A percentile compares a stretch with the other conserved stretches of the same genome.
phyloP scores from a whole-genome alignment of 2,113 vertebrate species.

The Phrynocephalus versicolor region DNA sequence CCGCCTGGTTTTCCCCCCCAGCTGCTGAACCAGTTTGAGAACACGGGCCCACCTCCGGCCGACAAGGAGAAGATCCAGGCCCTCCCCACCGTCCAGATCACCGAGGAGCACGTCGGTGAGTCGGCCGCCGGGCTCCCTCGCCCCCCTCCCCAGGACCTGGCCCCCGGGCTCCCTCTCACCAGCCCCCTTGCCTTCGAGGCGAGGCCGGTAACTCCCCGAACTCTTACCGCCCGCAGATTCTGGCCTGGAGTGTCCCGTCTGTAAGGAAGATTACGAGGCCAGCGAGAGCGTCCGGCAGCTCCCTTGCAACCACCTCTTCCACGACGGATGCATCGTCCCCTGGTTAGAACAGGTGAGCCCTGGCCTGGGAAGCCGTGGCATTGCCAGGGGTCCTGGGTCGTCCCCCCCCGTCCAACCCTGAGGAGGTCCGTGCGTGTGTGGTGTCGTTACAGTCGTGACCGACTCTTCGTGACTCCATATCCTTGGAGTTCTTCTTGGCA shows the following conservation, averaged over 20 bases:
- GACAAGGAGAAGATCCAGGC: slow-evolving; percentile 94
- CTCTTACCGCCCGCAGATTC: slow-evolving; percentile 77
- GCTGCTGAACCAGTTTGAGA: slow-evolving; percentile 99
- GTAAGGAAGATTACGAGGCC: slow-evolving; percentile 93
- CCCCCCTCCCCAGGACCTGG: no score
- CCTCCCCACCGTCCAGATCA: slow-evolving; percentile 89
- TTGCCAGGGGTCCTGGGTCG: no score
- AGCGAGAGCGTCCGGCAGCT: slow-evolving; percentile 91
- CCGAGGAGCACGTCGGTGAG: slow-evolving; percentile 93
- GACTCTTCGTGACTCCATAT: no score
- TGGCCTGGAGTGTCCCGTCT: slow-evolving; percentile 94
- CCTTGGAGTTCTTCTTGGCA: no score
- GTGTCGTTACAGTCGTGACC: no score
- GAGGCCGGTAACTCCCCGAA: not conserved
- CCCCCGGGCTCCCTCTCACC: no score
- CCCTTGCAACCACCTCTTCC: slow-evolving; percentile 97
- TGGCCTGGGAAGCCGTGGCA: no score
- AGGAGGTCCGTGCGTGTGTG: no score
- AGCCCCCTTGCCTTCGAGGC: no score
- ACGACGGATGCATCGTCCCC: slow-evolving; percentile 94
- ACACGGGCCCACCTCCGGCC: slow-evolving; percentile 95
- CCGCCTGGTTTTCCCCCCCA: slow-evolving; percentile 66
- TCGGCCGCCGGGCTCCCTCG: not conserved
- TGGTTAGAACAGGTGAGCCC: slow-evolving; percentile 95
- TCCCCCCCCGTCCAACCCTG: no score